Evolutionary conservation across 2,888 invertebrate genomes (phyloP), one percentile per base, ranked within the genome.

Genomic region (Nephrotoma appendiculata): DNA sequence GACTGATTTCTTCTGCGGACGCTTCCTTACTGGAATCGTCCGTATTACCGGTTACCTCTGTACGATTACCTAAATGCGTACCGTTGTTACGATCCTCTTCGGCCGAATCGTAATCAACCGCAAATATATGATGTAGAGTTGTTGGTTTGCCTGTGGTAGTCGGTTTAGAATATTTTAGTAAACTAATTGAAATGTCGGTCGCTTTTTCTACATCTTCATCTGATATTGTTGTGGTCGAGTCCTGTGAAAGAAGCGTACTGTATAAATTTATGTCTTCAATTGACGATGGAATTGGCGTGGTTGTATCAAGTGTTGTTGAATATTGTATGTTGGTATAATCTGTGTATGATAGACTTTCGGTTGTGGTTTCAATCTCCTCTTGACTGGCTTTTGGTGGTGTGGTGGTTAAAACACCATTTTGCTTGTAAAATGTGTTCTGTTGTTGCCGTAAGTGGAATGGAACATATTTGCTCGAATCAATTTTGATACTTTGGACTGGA

Each of bases 61-160:
- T 41, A 12, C 42, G 12, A 85, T 71, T 86, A 41, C 43, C 43
- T 84, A 43, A 42, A 31, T 48, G 52, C 12, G 44, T 44, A 31
- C 48, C 41, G 7, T 86, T 19, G 15, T 19, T 19, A 48, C 48
- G 71, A 31, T 71, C 71, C 7, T 71, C 86, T 86, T 57, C 57
- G 6, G 57, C 41, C 41, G 86, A 57, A 19, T 89, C 90, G 86
- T 90, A 89, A 87, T 90, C 89, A 88, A 92, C 89, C 1, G 93
- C 92, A 88, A 93, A 93, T 19, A 93, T 89, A 87, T 93, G 93
- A 88, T 92, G 90, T 7, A 93, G 89, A 0, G 93, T 91, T n/a
- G 91, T 90, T 42, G 90, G 90, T 84, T 90, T 90, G 41, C 89
- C 88, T 42, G 90, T 88, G 43, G 89, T 89, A 7, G 91, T 89